These are phyloP conservation scores for Poeciliopsis paucimaculata DNA, from an alignment of 2,797 vertebrate genomes.

Conservation along the genomic window DNA sequence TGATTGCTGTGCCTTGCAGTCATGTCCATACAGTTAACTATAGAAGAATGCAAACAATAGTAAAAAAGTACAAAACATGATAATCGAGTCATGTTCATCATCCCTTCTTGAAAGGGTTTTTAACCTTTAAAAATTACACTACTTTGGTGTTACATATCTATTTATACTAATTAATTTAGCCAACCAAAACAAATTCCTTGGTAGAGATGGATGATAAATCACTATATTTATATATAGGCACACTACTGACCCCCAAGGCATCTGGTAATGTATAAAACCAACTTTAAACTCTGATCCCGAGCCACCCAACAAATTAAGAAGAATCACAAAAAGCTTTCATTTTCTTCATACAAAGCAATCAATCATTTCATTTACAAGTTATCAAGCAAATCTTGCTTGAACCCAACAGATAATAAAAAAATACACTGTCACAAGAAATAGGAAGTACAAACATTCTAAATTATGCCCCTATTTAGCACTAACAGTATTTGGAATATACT, in stretches of 20 bases:
- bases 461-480: not conserved
- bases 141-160: not conserved
- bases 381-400: not conserved
- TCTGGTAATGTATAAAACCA: not conserved
- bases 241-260: not conserved
- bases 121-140: not conserved
- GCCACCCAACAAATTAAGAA: not conserved
- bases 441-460: not conserved
- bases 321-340: not conserved
- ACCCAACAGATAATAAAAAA: not conserved
- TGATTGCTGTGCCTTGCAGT: too few species aligned
- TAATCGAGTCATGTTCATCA: too few species aligned
- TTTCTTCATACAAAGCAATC: not conserved
- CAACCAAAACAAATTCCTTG: not conserved
- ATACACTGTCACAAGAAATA: not conserved
- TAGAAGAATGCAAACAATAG: too few species aligned
- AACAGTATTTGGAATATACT: not conserved
- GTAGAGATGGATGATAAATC: not conserved
- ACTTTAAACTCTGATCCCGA: not conserved
- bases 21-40: too few species aligned
- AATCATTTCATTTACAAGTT: not conserved
- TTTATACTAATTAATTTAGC: not conserved
- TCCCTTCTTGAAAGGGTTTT: not conserved
- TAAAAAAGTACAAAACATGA: too few species aligned
- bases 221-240: too few species aligned